phyloP scores from a whole-genome alignment of 2,797 vertebrate genomes.

The Chelon labrosus region DNA sequence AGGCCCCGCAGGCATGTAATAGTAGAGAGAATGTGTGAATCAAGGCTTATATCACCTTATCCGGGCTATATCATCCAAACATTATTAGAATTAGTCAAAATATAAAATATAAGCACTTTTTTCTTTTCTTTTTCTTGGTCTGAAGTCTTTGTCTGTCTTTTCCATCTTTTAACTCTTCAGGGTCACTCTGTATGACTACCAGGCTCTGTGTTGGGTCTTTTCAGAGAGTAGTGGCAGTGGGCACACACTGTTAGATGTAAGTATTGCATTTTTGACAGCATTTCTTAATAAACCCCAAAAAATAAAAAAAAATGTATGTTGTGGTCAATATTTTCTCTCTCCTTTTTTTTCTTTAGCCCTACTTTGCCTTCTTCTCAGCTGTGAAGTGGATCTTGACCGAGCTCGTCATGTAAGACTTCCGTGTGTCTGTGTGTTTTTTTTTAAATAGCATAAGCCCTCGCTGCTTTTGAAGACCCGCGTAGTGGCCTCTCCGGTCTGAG shows the following conservation, averaged over 20 bases:
- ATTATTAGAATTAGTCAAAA: slow-evolving; percentile 24
- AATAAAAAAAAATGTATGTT: too few relatives aligned
- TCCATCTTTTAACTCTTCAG: slow-evolving; percentile 48
- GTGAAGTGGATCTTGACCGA: slow-evolving; percentile 97
- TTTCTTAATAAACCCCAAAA: not conserved
- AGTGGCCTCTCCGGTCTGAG: slow-evolving; percentile 35
- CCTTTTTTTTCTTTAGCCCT: slow-evolving; percentile 86
- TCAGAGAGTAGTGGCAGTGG: slow-evolving; percentile 95
- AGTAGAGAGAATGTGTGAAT: slow-evolving; percentile 46
- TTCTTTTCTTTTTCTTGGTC: slow-evolving; percentile 13
- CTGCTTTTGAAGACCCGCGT: slow-evolving; percentile 12
- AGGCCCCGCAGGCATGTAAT: slow-evolving; percentile 46
- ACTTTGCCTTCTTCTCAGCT: slow-evolving; percentile 92
- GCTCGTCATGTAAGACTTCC: slow-evolving; percentile 93
- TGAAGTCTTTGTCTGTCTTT: slow-evolving; percentile 17
- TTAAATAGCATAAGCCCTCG: not conserved
- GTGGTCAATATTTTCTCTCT: slow-evolving; percentile 11
- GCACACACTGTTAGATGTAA: slow-evolving; percentile 93
- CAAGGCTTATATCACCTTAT: slow-evolving; percentile 30
- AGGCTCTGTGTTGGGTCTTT: slow-evolving; percentile 94
- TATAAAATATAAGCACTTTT: slow-evolving; percentile 3
- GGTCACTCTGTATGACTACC: slow-evolving; percentile 87
- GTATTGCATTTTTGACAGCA: slow-evolving; percentile 60
- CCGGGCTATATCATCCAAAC: slow-evolving; percentile 8
- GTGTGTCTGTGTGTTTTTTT: slow-evolving; percentile 31